A percentile compares a stretch with the other conserved stretches of the same genome.
Evolutionary conservation across 2,888 invertebrate species (phyloP).

Genomic region (Clostera curtula): DNA sequence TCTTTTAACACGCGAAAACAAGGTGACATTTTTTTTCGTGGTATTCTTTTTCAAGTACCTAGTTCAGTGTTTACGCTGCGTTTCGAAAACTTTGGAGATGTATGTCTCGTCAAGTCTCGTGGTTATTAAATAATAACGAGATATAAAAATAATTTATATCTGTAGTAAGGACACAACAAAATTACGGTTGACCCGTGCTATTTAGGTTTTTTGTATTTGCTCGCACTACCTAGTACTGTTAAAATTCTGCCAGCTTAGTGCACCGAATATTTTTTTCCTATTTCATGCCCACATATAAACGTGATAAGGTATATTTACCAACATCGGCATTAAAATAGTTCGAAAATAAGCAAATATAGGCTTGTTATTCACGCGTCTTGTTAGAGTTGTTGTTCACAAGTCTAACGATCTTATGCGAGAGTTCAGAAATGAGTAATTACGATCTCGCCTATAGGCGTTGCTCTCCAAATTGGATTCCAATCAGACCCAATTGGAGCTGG

Average conservation of each 20-base stretch:
- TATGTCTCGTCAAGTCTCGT: too few species aligned
- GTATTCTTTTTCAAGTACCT: not conserved
- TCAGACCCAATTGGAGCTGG: slow-evolving; percentile 19
- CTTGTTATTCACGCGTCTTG: not conserved
- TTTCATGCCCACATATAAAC: slow-evolving; percentile 11
- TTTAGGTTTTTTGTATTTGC: slow-evolving; percentile 23
- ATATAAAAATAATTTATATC: too few species aligned
- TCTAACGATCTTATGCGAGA: not conserved
- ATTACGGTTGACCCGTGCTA: too few species aligned
- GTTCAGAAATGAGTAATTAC: slow-evolving; percentile 7
- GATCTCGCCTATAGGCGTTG: slow-evolving; percentile 15
- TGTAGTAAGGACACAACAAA: too few species aligned
- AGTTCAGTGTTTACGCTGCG: not conserved
- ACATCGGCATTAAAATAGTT: slow-evolving; percentile 7
- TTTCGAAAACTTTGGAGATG: not conserved
- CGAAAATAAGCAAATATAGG: not conserved
- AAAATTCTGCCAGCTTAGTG: slow-evolving; percentile 3
- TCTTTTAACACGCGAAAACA: slow-evolving; percentile 39
- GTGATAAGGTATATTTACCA: slow-evolving; percentile 17
- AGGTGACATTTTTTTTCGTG: slow-evolving; percentile 9
- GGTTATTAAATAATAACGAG: too few species aligned
- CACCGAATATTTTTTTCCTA: slow-evolving; percentile 8
- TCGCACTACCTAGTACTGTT: slow-evolving; percentile 6
- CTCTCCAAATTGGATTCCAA: slow-evolving; percentile 23
- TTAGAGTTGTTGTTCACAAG: slow-evolving; percentile 1